phyloP scores from a whole-genome alignment of 1,140 invertebrate genomes.

The Parasteatoda tepidariorum region DNA sequence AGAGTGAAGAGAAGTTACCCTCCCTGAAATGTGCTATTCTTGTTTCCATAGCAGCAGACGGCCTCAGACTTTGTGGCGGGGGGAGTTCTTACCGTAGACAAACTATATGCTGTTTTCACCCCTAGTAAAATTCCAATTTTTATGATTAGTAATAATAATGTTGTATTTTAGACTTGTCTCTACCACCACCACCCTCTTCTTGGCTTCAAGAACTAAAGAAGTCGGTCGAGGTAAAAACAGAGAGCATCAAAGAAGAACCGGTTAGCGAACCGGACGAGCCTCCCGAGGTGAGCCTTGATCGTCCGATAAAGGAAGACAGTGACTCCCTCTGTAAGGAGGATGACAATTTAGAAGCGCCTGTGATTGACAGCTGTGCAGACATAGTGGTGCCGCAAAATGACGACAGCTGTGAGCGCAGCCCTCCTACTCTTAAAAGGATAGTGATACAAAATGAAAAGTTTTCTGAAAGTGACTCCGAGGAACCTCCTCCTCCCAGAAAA shows the following conservation, averaged over 20 bases:
- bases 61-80: no score
- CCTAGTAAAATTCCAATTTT: no score
- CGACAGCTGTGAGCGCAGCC: conserved; percentile 36
- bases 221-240: background rate
- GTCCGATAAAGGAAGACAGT: conserved; percentile 8
- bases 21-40: no score
- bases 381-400: conserved; percentile 23
- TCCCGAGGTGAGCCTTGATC: background rate
- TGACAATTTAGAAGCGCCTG: conserved; percentile 48
- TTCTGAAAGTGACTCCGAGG: conserved; percentile 35
- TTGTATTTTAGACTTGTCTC: background rate
- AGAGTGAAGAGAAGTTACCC: no score
- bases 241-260: background rate
- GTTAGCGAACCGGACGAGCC: background rate
- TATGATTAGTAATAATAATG: background rate
- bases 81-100: no score
- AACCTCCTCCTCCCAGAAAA: conserved; percentile 6
- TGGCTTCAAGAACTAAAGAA: background rate
- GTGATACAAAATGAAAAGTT: conserved; percentile 27
- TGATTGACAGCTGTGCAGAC: conserved; percentile 56
- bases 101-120: no score
- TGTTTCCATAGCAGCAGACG: no score
- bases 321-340: conserved; percentile 39
- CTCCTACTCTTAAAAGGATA: conserved; percentile 51
- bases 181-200: background rate